Evolutionary conservation across 2,888 invertebrate genomes (phyloP), one percentile per base, ranked within the genome.

Genomic region (Azorinus chamasolen): DNA sequence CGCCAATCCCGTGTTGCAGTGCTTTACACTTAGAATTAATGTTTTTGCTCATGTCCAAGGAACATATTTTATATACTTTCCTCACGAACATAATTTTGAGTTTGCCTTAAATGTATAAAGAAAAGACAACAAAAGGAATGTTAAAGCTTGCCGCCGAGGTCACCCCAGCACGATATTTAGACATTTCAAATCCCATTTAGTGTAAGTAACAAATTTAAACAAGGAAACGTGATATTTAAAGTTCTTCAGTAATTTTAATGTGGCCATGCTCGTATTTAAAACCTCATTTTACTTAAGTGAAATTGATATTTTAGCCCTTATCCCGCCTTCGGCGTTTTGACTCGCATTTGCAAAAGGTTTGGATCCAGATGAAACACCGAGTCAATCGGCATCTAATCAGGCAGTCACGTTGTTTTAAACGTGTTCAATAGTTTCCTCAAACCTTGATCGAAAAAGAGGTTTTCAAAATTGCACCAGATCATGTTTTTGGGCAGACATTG

Each of bases 261-360:
- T 72, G 48, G 22, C 58, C 51, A 48, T 45, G 70, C 79, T 79
- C 79, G 62, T 55, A 46, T 45, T 74, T 57, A 57, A 51, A 65
- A 55, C 51, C 65, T 74, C 79, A 54, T 74, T 74, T 69, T 65
- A 68, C 22, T 25, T 37, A 46, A 45, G 27, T 53, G 69, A 50
- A 64, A 68, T 57, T 51, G 63, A 75, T 75, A 69, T 68, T 75
- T 55, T n/a, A n/a, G n/a, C n/a, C n/a, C n/a, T n/a, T n/a, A n/a
- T n/a, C n/a, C n/a, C n/a, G n/a, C n/a, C n/a, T n/a, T n/a, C n/a
- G n/a, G n/a, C n/a, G n/a, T n/a, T n/a, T n/a, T n/a, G n/a, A n/a
- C n/a, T n/a, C n/a, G n/a, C n/a, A n/a, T n/a, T n/a, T n/a, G n/a
- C n/a, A n/a, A n/a, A n/a, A n/a, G n/a, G n/a, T n/a, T n/a, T n/a